These are phyloP conservation scores for Leptopilina clavipes DNA, from an alignment of 1,140 invertebrate species.

Conservation along the genomic window DNA sequence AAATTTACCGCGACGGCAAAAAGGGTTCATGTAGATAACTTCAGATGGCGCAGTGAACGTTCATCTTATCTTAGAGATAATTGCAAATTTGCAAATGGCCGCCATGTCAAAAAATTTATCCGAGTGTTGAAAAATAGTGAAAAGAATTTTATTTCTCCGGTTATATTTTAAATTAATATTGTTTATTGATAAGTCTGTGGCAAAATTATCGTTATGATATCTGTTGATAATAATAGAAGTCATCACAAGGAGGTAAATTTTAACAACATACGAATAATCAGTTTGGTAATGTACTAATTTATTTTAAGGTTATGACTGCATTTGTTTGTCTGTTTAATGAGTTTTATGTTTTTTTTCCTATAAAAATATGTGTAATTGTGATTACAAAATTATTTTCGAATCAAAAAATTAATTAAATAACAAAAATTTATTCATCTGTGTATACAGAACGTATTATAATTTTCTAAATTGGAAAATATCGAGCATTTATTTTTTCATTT, in stretches of 20 bases:
- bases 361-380: no score
- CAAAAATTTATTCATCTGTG: no score
- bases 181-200: slow-evolving; percentile 13
- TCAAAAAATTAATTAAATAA: no score
- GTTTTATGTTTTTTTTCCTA: no score
- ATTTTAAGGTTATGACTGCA: slow-evolving; percentile 47
- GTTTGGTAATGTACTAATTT: slow-evolving; percentile 21
- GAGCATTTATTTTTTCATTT: no score
- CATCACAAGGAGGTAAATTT: slow-evolving; percentile 59
- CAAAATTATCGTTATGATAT: slow-evolving; percentile 59
- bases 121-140: slow-evolving; percentile 3
- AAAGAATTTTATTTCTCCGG: neutral
- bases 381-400: no score
- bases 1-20: slow-evolving; percentile 13
- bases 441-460: no score
- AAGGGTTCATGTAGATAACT: neutral
- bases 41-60: neutral
- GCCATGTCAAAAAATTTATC: slow-evolving; percentile 40
- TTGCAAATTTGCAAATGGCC: slow-evolving; percentile 41
- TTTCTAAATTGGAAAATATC: no score
- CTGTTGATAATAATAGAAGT: slow-evolving; percentile 53
- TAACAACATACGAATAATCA: neutral
- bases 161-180: slow-evolving; percentile 13
- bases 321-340: neutral
- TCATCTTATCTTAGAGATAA: neutral